phyloP scores from a whole-genome alignment of 2,113 vertebrate species.

The Onychostruthus taczanowskii region DNA sequence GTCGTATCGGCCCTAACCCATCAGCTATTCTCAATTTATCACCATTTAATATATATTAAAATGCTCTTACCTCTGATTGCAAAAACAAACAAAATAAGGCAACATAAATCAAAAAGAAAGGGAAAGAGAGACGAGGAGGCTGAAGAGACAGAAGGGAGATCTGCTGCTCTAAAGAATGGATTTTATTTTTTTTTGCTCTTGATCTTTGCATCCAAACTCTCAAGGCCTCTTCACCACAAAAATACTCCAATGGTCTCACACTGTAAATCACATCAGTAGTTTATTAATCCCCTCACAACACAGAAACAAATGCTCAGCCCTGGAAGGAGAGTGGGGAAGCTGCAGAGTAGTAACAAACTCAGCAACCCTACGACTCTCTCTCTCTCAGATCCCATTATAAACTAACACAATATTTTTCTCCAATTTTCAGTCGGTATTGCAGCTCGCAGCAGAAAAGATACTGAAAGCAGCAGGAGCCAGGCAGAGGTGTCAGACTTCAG shows the following conservation, averaged over 20 bases:
- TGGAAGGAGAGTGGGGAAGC: neutral
- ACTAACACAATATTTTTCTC: constrained; percentile 71
- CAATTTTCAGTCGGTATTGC: constrained; percentile 62
- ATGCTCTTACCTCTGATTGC: constrained; percentile 64
- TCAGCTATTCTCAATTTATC: constrained; percentile 70
- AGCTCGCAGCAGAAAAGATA: constrained; percentile 67
- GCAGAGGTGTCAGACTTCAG: constrained; percentile 67
- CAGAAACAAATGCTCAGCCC: neutral
- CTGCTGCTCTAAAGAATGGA: neutral
- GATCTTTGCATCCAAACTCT: neutral
- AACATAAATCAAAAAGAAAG: constrained; percentile 44
- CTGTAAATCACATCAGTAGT: constrained; percentile 9
- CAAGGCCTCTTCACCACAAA: constrained; percentile 19
- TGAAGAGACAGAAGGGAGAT: neutral
- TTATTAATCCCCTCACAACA: constrained; percentile 25
- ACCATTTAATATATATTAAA: constrained; percentile 77
- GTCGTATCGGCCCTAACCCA: constrained; percentile 40
- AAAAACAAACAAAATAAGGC: constrained; percentile 67
- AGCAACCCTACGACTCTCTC: neutral
- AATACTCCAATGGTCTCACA: neutral
- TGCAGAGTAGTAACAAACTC: constrained; percentile 15
- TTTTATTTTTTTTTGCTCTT: neutral
- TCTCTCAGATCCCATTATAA: constrained; percentile 67
- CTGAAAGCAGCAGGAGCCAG: constrained; percentile 60
- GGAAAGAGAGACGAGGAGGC: neutral